Evolutionary conservation across 2,113 vertebrate species (phyloP).

Genomic region (Thalassarche chlororhynchos): DNA sequence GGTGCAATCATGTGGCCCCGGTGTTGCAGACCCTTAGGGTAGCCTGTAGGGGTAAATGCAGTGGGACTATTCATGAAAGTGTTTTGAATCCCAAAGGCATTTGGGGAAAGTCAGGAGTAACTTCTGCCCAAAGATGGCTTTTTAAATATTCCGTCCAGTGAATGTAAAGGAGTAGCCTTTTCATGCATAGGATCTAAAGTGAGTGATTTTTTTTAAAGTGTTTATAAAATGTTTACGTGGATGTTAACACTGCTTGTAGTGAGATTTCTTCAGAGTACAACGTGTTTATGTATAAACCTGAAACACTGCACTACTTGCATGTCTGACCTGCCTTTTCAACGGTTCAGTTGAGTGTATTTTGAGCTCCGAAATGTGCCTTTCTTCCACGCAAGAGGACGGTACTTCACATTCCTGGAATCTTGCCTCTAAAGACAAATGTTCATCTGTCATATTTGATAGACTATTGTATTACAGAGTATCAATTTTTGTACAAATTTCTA

Average conservation of each 20-base stretch:
- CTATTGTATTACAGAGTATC: constrained; percentile 13
- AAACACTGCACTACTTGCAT: constrained; percentile 54
- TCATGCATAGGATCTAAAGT: neutral
- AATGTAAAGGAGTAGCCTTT: constrained; percentile 32
- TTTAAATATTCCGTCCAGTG: neutral
- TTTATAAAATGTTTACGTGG: constrained; percentile 44
- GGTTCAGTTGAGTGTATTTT: neutral
- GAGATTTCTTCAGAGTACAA: constrained; percentile 31
- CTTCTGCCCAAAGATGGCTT: neutral
- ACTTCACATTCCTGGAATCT: constrained; percentile 45
- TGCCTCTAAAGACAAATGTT: constrained; percentile 23
- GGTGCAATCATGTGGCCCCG: neutral
- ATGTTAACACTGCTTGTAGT: constrained; percentile 30
- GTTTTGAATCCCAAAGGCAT: neutral
- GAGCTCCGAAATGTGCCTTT: constrained; percentile 67
- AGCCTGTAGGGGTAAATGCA: neutral
- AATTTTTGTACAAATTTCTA: constrained; percentile 74
- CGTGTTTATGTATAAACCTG: neutral
- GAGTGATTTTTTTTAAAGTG: neutral
- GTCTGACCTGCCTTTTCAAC: constrained; percentile 46
- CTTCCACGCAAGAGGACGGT: constrained; percentile 10
- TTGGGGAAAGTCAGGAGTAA: neutral
- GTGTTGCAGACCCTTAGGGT: neutral
- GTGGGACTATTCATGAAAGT: neutral
- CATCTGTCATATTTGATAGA: constrained; percentile 51